phyloP scores from a whole-genome alignment of 1,140 invertebrate species.

The Chelonus insularis region DNA sequence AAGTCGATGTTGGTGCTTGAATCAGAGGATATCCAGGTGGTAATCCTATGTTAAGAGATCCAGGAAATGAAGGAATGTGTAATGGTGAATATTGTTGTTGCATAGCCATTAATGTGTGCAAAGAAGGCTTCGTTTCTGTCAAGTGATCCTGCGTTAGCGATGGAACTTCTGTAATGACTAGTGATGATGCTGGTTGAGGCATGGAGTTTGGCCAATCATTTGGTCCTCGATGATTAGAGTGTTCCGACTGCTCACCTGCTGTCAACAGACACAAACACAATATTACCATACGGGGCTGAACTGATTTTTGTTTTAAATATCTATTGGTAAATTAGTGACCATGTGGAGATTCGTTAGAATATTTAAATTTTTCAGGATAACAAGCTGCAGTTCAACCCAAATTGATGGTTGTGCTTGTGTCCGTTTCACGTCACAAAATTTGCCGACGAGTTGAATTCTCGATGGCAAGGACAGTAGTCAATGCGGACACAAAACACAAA shows the following conservation, averaged over 20 bases:
- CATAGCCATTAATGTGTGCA: constrained; percentile 54
- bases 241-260: constrained; percentile 42
- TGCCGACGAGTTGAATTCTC: background rate
- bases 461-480: background rate
- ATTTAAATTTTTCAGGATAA: background rate
- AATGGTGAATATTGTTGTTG: constrained; percentile 55
- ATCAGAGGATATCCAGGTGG: constrained; percentile 5
- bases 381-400: constrained; percentile 50
- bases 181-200: constrained; percentile 36
- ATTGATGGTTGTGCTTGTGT: constrained; percentile 56
- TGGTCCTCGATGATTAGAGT: constrained; percentile 39
- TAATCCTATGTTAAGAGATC: constrained; percentile 36
- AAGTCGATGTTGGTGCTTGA: constrained; percentile 22
- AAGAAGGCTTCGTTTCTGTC: constrained; percentile 43
- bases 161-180: constrained; percentile 29
- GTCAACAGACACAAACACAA: constrained; percentile 56
- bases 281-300: constrained; percentile 54
- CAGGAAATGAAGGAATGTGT: constrained; percentile 54
- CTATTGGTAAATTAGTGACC: too few species aligned
- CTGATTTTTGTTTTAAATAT: constrained; percentile 38
- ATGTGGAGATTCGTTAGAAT: background rate
- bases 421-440: constrained; percentile 34
- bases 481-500: constrained; percentile 52
- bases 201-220: constrained; percentile 20
- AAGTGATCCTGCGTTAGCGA: constrained; percentile 35